Percentiles rank a stretch among this genome's conserved stretches.
These are phyloP conservation scores for Prionailurus viverrinus DNA, from an alignment of 2,113 vertebrate genomes.

Conservation along the genomic window DNA sequence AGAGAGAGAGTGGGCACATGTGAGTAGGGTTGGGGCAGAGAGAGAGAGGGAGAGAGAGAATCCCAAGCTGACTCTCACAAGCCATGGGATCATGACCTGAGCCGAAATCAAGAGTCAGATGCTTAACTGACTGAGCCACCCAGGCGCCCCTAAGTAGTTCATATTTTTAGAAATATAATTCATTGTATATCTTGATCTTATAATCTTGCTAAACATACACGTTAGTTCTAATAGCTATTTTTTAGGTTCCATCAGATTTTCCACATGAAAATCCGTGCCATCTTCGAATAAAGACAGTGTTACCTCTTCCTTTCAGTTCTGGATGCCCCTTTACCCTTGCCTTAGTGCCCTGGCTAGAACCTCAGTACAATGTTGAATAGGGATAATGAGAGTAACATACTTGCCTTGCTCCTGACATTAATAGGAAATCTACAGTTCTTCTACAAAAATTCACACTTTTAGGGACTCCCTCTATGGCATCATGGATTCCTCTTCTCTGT, in stretches of 20 bases:
- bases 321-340: background rate
- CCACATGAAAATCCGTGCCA: background rate
- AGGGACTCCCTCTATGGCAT: background rate
- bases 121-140: no score
- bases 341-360: background rate
- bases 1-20: no score
- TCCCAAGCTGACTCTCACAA: no score
- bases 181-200: background rate
- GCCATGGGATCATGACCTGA: no score
- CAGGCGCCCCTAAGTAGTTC: no score
- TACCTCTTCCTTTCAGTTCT: background rate
- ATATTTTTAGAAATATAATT: background rate
- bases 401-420: background rate
- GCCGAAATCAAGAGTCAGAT: no score
- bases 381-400: background rate
- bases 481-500: background rate
- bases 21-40: no score
- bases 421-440: background rate
- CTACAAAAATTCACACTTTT: background rate
- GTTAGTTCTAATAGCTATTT: background rate
- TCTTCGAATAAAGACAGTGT: background rate
- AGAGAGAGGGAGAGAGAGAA: no score
- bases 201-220: background rate
- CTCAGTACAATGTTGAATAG: background rate
- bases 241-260: background rate